A percentile compares a stretch with the other conserved stretches of the same genome.
Conservation (phyloP, 2,797 vertebrate genomes). For the Diplodus puntazzo region DNA sequence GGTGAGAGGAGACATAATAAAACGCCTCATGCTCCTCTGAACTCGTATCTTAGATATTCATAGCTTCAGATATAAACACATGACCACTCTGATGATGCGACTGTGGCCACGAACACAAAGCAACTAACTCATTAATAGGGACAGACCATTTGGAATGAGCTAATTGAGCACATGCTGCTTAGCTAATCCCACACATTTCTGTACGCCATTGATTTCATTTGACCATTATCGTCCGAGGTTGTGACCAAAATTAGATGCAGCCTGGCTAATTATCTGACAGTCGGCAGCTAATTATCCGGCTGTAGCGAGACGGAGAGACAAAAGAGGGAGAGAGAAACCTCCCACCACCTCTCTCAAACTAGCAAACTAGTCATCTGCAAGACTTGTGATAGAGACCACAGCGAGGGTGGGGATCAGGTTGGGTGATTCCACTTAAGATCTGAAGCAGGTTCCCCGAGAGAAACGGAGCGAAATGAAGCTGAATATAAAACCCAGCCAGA, state of each 20-base stretch:
- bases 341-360: conserved; percentile 36
- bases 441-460: conserved; percentile 45
- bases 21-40: not conserved
- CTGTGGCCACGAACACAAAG: conserved; percentile 59
- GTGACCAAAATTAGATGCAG: conserved; percentile 82
- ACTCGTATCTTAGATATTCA: conserved; percentile 15
- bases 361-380: conserved; percentile 43
- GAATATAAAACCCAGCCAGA: conserved; percentile 47
- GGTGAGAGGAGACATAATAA: conserved; percentile 1
- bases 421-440: conserved; percentile 59
- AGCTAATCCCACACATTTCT: conserved; percentile 75
- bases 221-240: conserved; percentile 80
- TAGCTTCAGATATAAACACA: conserved; percentile 50
- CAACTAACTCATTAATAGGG: conserved; percentile 61
- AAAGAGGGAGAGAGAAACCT: conserved; percentile 41
- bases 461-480: conserved; percentile 34
- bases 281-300: conserved; percentile 79
- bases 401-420: conserved; percentile 38
- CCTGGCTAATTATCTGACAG: conserved; percentile 81
- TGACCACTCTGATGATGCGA: conserved; percentile 38
- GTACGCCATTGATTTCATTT: conserved; percentile 78
- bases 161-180: conserved; percentile 74
- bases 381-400: conserved; percentile 36
- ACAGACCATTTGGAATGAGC: conserved; percentile 64
- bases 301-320: conserved; percentile 55